Percentiles rank a stretch among this genome's conserved stretches.
Evolutionary conservation across 2,113 vertebrate species (phyloP).

Genomic region (Ellobius talpinus): DNA sequence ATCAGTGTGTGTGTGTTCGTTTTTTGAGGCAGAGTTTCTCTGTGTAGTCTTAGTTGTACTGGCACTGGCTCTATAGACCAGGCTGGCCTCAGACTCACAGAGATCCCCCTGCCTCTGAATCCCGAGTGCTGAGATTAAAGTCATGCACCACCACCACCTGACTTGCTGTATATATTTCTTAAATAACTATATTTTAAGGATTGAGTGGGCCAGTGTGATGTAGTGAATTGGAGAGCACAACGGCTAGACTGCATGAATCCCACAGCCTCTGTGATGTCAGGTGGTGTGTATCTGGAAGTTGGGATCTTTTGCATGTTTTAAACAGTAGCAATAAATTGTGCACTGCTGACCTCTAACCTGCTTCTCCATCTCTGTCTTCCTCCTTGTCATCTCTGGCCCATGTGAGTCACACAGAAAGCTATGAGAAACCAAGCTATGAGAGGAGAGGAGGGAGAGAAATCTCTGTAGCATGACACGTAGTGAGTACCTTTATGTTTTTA

Average conservation of each 20-base stretch:
- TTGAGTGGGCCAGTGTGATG: not conserved
- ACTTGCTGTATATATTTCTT: not conserved
- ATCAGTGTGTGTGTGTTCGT: not conserved
- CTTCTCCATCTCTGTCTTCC: not conserved
- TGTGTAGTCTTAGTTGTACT: too few relatives aligned
- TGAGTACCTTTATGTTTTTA: not conserved
- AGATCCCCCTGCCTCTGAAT: too few relatives aligned
- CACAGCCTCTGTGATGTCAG: not conserved
- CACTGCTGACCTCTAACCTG: not conserved
- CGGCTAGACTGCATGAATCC: not conserved
- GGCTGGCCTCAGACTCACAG: too few relatives aligned
- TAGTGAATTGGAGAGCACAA: not conserved
- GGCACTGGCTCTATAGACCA: too few relatives aligned
- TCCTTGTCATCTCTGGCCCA: not conserved
- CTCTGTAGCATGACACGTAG: not conserved
- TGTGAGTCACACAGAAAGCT: not conserved
- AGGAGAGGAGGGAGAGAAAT: not conserved
- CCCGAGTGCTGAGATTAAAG: too few relatives aligned
- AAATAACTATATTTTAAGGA: not conserved
- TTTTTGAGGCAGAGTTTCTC: too few relatives aligned
- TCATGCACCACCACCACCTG: too few relatives aligned
- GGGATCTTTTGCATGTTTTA: conserved; percentile 4
- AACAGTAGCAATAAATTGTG: not conserved
- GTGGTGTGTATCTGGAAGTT: not conserved
- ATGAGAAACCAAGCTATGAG: not conserved